Evolutionary conservation across 1,140 invertebrate species (phyloP), one percentile per base, ranked within the genome.

Genomic region (Metaphire vulgaris): DNA sequence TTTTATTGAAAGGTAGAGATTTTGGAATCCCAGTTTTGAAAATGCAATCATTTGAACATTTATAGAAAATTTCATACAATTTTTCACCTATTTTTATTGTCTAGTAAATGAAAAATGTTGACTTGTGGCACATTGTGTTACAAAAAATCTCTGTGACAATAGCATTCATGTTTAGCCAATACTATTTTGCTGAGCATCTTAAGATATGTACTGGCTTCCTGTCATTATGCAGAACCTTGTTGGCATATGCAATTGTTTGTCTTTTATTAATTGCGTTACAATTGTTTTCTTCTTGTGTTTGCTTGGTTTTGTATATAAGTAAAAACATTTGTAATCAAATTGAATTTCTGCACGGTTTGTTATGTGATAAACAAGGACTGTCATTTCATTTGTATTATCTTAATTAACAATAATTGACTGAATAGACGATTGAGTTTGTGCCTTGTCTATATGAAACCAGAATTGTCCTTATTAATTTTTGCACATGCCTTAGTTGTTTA

Each of bases 391-490:
- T n/a, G n/a, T n/a, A n/a, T n/a, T 56, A 21, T 56, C 21, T 56
- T 56, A 12, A 56, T 56, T 56, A 56, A 56, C 21, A 21, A 56
- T 56, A 56, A 56, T 56, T 6, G 41, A 56, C 6, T 56, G 41
- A 56, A 12, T 56, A 56, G 41, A 56, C 21, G 41, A 56, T 56
- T 56, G 6, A 12, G 41, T 56, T 6, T 56, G 41, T 56, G 41
- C 41, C 41, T 56, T 56, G 41, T 56, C 21, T 56, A 12, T 56
- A 56, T 56, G 21, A 21, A 12, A 21, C 41, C 41, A 21, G 41
- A 56, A 56, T 56, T 56, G 41, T 56, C 41, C 41, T 56, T 56
- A 56, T 56, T 56, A 21, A 56, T 56, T 56, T n/a, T n/a, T 56
- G 21, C 41, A 56, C 41, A 56, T 56, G 41, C 41, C 41, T 56